These are phyloP conservation scores for Alligator mississippiensis DNA, from an alignment of 2,113 vertebrate genomes.

Conservation along the genomic window DNA sequence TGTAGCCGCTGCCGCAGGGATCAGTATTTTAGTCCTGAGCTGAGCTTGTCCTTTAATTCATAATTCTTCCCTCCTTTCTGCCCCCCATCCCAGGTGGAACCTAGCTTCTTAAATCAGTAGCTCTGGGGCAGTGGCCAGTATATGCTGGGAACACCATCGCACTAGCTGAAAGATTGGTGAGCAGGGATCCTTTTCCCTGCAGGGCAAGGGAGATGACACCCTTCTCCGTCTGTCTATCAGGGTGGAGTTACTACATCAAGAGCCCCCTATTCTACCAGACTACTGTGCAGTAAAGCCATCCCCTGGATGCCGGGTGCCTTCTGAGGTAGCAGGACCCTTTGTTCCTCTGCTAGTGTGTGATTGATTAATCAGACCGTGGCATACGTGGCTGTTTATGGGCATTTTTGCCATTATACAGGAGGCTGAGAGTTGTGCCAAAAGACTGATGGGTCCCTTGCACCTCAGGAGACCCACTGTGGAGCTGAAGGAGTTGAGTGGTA, in stretches of 20 bases:
- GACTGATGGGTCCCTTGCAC: not conserved
- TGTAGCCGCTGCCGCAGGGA: not conserved
- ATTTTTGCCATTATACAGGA: not conserved
- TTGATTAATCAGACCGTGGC: not conserved
- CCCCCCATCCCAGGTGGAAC: not conserved
- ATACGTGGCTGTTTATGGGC: not conserved
- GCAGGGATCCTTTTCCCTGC: not conserved
- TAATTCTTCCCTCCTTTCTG: not conserved
- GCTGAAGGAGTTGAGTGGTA: not conserved
- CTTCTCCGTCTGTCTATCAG: not conserved
- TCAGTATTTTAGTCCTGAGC: not conserved
- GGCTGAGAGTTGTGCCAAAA: not conserved
- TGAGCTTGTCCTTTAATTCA: not conserved
- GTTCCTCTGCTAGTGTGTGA: not conserved
- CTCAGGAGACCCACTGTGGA: not conserved
- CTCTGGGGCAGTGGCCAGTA: not conserved
- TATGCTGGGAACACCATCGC: not conserved
- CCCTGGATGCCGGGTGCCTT: not conserved
- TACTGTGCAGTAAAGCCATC: not conserved
- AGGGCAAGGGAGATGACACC: not conserved
- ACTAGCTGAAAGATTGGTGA: not conserved
- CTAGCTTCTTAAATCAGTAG: not conserved
- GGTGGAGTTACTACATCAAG: not conserved
- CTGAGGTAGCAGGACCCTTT: not conserved
- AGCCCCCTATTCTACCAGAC: not conserved